These are phyloP conservation scores for Nerophis lumbriciformis DNA, from an alignment of 2,113 vertebrate species.

Conservation along the genomic window DNA sequence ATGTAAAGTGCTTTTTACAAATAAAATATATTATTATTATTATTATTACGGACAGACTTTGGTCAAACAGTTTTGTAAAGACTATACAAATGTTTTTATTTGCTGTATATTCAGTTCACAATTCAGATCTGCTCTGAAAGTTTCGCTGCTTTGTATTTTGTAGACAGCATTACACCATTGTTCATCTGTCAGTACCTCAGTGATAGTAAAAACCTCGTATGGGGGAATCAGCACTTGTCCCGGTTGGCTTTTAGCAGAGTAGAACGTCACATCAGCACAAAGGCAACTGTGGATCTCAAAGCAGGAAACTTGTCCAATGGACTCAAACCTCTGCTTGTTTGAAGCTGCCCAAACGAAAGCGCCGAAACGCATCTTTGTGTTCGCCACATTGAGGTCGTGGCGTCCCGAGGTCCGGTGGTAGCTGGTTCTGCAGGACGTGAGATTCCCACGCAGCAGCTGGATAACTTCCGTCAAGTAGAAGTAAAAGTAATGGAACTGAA, in stretches of 20 bases:
- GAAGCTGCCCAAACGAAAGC: conserved; percentile 22
- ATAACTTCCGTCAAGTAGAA: conserved; percentile 39
- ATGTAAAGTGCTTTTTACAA: too few relatives aligned
- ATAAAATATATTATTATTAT: too few relatives aligned
- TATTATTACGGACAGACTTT: neutral
- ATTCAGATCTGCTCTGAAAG: conserved; percentile 28
- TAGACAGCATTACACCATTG: conserved; percentile 39
- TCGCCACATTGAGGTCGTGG: conserved; percentile 12
- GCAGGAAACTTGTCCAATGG: conserved; percentile 26
- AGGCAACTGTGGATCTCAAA: conserved; percentile 51
- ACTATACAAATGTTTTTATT: neutral
- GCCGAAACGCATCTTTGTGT: conserved; percentile 34
- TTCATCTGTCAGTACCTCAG: conserved; percentile 19
- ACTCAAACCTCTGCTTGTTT: conserved; percentile 1
- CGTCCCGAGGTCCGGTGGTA: conserved; percentile 11
- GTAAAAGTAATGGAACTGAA: conserved; percentile 40
- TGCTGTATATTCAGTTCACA: conserved; percentile 10
- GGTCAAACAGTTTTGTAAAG: neutral
- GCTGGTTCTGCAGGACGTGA: conserved; percentile 17
- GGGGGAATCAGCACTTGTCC: conserved; percentile 45
- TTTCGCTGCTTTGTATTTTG: conserved; percentile 40
- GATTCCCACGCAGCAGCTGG: conserved; percentile 16
- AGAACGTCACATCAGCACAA: conserved; percentile 43
- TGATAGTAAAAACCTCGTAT: conserved; percentile 48
- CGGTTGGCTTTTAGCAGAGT: conserved; percentile 14